These are phyloP conservation scores for Antitype chi DNA, from an alignment of 2,888 invertebrate species.

Conservation along the genomic window DNA sequence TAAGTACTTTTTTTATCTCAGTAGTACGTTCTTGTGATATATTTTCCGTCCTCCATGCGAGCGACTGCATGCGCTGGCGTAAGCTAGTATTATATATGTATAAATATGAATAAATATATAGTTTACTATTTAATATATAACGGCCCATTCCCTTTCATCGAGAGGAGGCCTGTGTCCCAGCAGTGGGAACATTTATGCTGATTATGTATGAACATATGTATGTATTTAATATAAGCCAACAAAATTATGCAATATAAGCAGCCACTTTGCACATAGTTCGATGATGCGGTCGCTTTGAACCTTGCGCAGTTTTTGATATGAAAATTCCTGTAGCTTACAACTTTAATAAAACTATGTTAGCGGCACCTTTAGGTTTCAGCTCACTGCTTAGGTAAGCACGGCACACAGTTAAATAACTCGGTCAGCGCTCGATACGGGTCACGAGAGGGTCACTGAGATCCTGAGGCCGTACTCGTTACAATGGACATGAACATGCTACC, in stretches of 20 bases:
- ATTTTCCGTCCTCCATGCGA: no score
- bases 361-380: constrained; percentile 15
- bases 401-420: constrained; percentile 57
- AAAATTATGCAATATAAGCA: not conserved
- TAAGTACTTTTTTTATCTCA: no score
- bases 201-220: no score
- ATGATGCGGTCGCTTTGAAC: not conserved
- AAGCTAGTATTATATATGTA: not conserved
- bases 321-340: constrained; percentile 1
- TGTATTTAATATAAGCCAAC: not conserved
- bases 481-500: constrained; percentile 12
- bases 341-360: constrained; percentile 14
- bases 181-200: no score
- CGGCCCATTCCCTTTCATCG: no score
- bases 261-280: not conserved
- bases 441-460: constrained; percentile 56
- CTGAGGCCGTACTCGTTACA: constrained; percentile 24
- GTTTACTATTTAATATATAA: not conserved
- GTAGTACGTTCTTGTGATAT: no score
- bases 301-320: not conserved
- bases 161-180: no score
- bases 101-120: not conserved
- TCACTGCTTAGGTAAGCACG: constrained; percentile 47
- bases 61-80: no score
- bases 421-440: constrained; percentile 59